phyloP scores from a whole-genome alignment of 1,140 invertebrate genomes.

The Agraylea sexmaculata region DNA sequence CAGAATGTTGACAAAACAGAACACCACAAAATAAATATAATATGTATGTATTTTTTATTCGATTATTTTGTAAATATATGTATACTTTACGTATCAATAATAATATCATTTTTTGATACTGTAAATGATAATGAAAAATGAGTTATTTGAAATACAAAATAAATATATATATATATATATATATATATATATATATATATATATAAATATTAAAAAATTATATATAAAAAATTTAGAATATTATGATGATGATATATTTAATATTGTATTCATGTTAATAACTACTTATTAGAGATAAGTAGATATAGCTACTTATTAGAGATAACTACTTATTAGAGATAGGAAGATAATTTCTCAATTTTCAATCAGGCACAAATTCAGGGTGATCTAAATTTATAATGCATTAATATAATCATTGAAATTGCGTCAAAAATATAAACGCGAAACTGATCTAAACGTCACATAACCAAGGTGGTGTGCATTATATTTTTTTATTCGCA shows the following conservation, averaged over 20 bases:
- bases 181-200: constrained; percentile 7
- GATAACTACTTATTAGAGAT: not conserved
- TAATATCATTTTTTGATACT: too few relatives aligned
- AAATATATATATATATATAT: constrained; percentile 7
- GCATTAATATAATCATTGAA: not conserved
- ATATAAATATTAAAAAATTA: not conserved
- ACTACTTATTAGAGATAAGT: not conserved
- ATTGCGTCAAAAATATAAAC: too few relatives aligned
- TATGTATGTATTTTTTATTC: too few relatives aligned
- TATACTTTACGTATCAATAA: too few relatives aligned
- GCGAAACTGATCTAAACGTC: too few relatives aligned
- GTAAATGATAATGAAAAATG: too few relatives aligned
- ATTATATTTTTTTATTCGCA: too few relatives aligned
- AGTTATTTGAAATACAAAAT: too few relatives aligned
- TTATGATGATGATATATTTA: not conserved
- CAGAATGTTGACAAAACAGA: too few relatives aligned
- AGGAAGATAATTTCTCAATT: not conserved
- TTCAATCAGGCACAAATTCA: not conserved
- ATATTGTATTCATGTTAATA: not conserved
- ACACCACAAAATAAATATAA: too few relatives aligned
- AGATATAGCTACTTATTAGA: not conserved
- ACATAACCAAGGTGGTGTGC: too few relatives aligned
- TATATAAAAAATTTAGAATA: not conserved
- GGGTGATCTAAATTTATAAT: not conserved
- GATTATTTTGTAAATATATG: too few relatives aligned